Evolutionary conservation across 2,888 invertebrate species (phyloP), one percentile per base, ranked within the genome.

Genomic region (Therioaphis trifolii): DNA sequence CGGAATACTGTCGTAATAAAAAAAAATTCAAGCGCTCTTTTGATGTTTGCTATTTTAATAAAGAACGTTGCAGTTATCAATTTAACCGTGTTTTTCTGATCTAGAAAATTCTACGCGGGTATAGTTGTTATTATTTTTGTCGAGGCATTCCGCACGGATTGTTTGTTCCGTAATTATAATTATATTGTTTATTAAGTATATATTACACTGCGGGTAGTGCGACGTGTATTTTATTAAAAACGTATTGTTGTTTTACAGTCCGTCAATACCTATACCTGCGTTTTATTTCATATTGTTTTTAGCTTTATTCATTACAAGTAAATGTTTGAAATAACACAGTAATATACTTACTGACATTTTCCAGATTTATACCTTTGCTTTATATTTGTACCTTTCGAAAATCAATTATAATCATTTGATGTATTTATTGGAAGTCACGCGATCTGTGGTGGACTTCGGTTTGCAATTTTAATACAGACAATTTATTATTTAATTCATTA

Each of bases 141-240:
- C n/a, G 14, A 40, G 40, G 12, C 1, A 21, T 68, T 40, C 5
- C 14, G 4, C 21, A 5, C 14, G 14, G 15, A 66, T 66, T 69
- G 3, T 24, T 43, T 43, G 35, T 69, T 3, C 15, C 24, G 24
- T 43, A 46, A 24, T 69, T 7, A 21, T 15, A 24, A 46, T 24
- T 68, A 43, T 69, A 69, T 69, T 69, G 43, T 24, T 46, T 69
- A 69, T n/a, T n/a, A n/a, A n/a, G n/a, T n/a, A n/a, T n/a, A n/a
- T n/a, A n/a, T n/a, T 43, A 43, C 43, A 43, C 11, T 43, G 43
- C 43, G 5, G 21, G 7, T 55, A 55, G 2, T 18, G 21, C 5
- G 9, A 21, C 1, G n/a, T n/a, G 21, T 55, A 49, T 1, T 49
- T 21, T 55, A 55, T 21, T 55, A 21, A n/a, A 55, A n/a, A 49